Percentiles rank a stretch among this genome's conserved stretches.
Evolutionary conservation across 2,113 vertebrate genomes (phyloP).

Genomic region (Neolamprologus hecqui): DNA sequence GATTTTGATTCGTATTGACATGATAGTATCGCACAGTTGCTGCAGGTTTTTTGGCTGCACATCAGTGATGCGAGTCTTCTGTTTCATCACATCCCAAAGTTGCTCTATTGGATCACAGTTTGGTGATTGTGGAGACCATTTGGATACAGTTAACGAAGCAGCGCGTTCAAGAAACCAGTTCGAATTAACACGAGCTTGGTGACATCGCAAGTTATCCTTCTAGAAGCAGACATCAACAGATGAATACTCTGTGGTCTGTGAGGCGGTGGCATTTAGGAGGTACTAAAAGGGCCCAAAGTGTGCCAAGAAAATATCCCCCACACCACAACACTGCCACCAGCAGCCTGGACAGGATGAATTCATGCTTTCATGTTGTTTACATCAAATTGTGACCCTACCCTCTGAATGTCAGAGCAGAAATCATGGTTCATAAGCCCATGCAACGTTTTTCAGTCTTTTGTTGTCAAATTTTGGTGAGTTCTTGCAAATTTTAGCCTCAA

Average conservation of each 20-base stretch:
- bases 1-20: background rate
- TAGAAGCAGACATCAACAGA: background rate
- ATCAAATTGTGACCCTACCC: background rate
- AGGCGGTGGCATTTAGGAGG: background rate
- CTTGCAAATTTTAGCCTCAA: background rate
- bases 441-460: background rate
- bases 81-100: background rate
- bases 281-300: background rate
- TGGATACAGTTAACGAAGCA: background rate
- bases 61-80: background rate
- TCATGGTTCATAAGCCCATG: background rate
- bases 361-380: background rate
- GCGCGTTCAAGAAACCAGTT: background rate
- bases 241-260: background rate
- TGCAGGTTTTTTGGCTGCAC: background rate
- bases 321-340: background rate
- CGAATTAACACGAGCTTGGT: background rate
- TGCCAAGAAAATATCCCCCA: background rate
- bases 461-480: background rate
- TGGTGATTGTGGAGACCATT: background rate
- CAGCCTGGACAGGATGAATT: background rate
- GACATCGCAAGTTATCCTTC: background rate
- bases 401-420: background rate
- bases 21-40: background rate
- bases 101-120: background rate